These are phyloP conservation scores for Phoxinus phoxinus DNA, from an alignment of 2,113 vertebrate species.

Conservation along the genomic window DNA sequence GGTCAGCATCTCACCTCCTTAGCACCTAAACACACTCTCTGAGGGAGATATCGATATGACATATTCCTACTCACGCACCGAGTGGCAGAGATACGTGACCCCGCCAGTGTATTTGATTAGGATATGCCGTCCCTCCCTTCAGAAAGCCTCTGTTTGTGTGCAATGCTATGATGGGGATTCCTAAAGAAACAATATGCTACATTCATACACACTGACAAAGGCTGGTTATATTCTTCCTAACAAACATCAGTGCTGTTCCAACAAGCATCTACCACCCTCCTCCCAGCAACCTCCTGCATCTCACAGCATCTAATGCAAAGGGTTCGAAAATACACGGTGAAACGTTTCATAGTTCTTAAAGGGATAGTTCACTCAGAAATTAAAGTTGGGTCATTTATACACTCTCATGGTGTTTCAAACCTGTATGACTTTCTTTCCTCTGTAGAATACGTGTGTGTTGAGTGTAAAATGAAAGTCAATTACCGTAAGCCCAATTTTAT, in stretches of 20 bases:
- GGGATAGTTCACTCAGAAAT: too few relatives aligned
- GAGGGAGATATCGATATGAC: constrained; percentile 7
- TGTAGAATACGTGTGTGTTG: too few relatives aligned
- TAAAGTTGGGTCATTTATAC: too few relatives aligned
- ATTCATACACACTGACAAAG: constrained; percentile 56
- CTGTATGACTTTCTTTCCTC: too few relatives aligned
- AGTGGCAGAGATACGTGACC: constrained; percentile 31
- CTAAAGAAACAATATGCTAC: constrained; percentile 49
- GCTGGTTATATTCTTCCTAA: constrained; percentile 51
- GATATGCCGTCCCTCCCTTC: constrained; percentile 47
- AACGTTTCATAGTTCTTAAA: too few relatives aligned
- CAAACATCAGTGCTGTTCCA: constrained; percentile 53
- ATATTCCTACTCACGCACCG: background rate
- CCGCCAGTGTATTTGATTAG: constrained; percentile 53
- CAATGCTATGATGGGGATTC: constrained; percentile 45
- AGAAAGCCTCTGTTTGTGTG: constrained; percentile 45
- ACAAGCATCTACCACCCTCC: constrained; percentile 31
- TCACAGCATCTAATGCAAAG: background rate
- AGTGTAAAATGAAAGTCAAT: background rate
- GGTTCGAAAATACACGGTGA: background rate
- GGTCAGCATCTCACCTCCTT: constrained; percentile 38
- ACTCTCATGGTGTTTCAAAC: too few relatives aligned
- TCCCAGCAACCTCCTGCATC: constrained; percentile 33
- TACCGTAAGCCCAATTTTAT: too few relatives aligned
- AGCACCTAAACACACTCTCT: constrained; percentile 32